These are phyloP conservation scores for Boloria euphrosyne DNA, from an alignment of 2,888 invertebrate species.

Conservation along the genomic window DNA sequence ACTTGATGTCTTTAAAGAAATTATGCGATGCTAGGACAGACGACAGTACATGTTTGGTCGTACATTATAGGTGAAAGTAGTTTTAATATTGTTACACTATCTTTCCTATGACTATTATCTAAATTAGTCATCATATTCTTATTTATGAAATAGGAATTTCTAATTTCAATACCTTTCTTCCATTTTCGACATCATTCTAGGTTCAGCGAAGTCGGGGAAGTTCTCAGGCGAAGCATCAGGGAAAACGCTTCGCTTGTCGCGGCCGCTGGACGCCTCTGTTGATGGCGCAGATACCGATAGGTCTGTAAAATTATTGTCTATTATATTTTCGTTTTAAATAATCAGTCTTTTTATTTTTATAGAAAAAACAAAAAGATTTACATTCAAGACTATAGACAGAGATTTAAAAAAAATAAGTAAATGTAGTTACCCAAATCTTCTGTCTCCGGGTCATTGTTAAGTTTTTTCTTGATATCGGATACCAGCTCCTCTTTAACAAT, in stretches of 20 bases:
- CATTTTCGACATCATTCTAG: slow-evolving; percentile 53
- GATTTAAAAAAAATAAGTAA: background rate
- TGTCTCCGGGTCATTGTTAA: slow-evolving; percentile 69
- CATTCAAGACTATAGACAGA: too few relatives aligned
- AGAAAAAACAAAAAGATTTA: too few relatives aligned
- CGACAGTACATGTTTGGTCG: too few relatives aligned
- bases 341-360: too few relatives aligned
- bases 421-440: slow-evolving; percentile 57
- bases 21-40: background rate
- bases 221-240: slow-evolving; percentile 54
- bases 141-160: too few relatives aligned
- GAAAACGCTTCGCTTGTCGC: slow-evolving; percentile 68
- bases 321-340: too few relatives aligned
- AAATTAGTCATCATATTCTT: too few relatives aligned
- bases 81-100: too few relatives aligned
- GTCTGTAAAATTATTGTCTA: slow-evolving; percentile 32
- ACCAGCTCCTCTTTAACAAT: slow-evolving; percentile 52
- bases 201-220: slow-evolving; percentile 56
- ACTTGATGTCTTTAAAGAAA: slow-evolving; percentile 9
- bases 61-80: too few relatives aligned
- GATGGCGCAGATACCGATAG: slow-evolving; percentile 41
- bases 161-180: slow-evolving; percentile 58
- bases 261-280: slow-evolving; percentile 38
- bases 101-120: too few relatives aligned
- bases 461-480: slow-evolving; percentile 58